Evolutionary conservation across 1,140 invertebrate species (phyloP), one percentile per base, ranked within the genome.

Genomic region (Drosophila repletoides): DNA sequence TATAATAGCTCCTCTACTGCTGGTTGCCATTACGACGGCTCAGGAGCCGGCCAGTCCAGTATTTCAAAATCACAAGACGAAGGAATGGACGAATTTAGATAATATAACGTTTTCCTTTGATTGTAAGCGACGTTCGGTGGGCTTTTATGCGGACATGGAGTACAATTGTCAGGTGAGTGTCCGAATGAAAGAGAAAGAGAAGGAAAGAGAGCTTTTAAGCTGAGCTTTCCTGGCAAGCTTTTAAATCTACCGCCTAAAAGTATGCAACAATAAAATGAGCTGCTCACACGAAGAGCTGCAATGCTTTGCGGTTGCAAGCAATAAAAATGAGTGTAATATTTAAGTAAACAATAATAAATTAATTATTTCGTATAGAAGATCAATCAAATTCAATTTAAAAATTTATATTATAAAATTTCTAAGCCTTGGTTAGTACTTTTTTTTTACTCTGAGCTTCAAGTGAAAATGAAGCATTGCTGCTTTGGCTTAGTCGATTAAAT

Each of bases 71-170:
- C 89, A 90, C 69, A 90, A 90, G 73, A 90, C 91, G 46, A 93
- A 92, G 88, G 89, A 92, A 73, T 93, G 92, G 92, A 92, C 92
- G 76, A 92, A 93, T 79, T 92, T 93, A 88, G 92, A 92, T 52
- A 93, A 93, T 77, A 90, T 93, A 36, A 93, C 92, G 38, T 93
- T 93, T 71, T 93, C 91, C 12, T 93, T 93, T 72, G 92, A 92
- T 89, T 93, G 93, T 72, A 87, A 89, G 19, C 89, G 92, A 61
- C 88, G 92, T 46, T 89, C 92, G 0, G 91, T 93, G 24, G 93
- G 93, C 2, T 93, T 93, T 68, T 94, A 93, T 72, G 93, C 93
- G 5, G 93, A 94, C 72, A 91, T 91, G 38, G 93, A 93, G 79
- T 93, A 93, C 72, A 92, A 93, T 75, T 94, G 93, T 76, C 92